These are phyloP conservation scores for Anarsia innoxiella DNA, from an alignment of 2,888 invertebrate genomes.

Conservation along the genomic window DNA sequence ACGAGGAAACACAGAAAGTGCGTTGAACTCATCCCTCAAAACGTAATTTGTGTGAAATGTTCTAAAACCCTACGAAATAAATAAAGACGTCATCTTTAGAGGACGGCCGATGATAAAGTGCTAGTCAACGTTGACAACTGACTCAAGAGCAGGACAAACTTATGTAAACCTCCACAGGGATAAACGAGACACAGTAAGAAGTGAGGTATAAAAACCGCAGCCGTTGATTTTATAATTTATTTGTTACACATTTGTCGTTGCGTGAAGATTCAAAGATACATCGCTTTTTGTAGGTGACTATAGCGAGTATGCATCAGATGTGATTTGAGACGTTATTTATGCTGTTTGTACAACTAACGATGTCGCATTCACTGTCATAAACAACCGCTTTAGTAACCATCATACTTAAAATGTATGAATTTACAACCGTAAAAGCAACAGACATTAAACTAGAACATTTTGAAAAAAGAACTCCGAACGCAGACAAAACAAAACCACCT, in stretches of 20 bases:
- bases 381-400: constrained; percentile 26
- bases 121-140: constrained; percentile 49
- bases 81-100: constrained; percentile 64
- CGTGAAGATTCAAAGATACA: constrained; percentile 73
- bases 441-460: constrained; percentile 8
- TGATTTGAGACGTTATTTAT: constrained; percentile 73
- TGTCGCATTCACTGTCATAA: constrained; percentile 51
- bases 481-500: background rate
- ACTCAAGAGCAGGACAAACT: constrained; percentile 34
- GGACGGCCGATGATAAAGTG: constrained; percentile 63
- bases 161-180: constrained; percentile 26
- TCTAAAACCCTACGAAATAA: constrained; percentile 49
- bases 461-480: constrained; percentile 1
- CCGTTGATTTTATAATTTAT: constrained; percentile 75
- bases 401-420: constrained; percentile 10
- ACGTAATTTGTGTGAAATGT: constrained; percentile 50
- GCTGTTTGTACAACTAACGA: constrained; percentile 62
- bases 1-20: constrained; percentile 6
- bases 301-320: constrained; percentile 68
- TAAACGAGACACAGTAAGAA: constrained; percentile 40
- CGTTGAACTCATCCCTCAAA: constrained; percentile 35
- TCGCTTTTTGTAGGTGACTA: constrained; percentile 64
- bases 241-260: constrained; percentile 75
- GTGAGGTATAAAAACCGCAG: constrained; percentile 62
- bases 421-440: background rate